Evolutionary conservation across 2,113 vertebrate species (phyloP).

Genomic region (Psilopsiagon aurifrons): DNA sequence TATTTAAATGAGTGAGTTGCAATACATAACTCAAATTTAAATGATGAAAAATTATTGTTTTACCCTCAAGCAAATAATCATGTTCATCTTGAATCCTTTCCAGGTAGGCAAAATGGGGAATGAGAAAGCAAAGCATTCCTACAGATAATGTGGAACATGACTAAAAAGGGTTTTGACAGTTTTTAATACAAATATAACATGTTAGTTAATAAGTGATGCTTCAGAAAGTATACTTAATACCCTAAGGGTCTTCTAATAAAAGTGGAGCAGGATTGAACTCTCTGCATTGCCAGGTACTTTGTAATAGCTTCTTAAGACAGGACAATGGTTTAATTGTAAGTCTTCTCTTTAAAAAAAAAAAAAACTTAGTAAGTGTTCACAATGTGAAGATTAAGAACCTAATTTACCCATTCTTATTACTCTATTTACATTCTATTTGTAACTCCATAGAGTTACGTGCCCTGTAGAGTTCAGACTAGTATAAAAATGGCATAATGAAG

Average conservation of each 20-base stretch:
- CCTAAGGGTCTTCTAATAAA: conserved; percentile 36
- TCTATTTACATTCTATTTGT: conserved; percentile 23
- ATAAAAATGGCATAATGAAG: background rate
- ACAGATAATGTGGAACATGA: conserved; percentile 7
- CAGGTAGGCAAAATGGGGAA: background rate
- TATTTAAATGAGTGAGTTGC: conserved; percentile 57
- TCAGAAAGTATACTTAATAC: conserved; percentile 6
- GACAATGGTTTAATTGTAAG: conserved; percentile 24
- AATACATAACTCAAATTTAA: conserved; percentile 44
- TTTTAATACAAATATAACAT: conserved; percentile 31
- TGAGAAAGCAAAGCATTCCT: conserved; percentile 34
- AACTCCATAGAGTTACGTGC: background rate
- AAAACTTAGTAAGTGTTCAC: background rate
- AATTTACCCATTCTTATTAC: conserved; percentile 16
- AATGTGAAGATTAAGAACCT: conserved; percentile 17
- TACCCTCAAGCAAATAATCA: conserved; percentile 40
- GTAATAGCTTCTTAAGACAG: conserved; percentile 18
- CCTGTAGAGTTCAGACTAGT: background rate
- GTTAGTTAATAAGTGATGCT: conserved; percentile 14
- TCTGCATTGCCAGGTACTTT: background rate
- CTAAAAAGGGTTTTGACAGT: background rate
- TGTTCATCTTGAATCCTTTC: conserved; percentile 46
- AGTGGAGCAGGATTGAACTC: background rate
- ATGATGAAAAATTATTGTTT: conserved; percentile 51
- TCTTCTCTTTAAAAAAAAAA: background rate